Evolutionary conservation across 1,140 invertebrate genomes (phyloP).

Genomic region (Thaumatotibia leucotreta): DNA sequence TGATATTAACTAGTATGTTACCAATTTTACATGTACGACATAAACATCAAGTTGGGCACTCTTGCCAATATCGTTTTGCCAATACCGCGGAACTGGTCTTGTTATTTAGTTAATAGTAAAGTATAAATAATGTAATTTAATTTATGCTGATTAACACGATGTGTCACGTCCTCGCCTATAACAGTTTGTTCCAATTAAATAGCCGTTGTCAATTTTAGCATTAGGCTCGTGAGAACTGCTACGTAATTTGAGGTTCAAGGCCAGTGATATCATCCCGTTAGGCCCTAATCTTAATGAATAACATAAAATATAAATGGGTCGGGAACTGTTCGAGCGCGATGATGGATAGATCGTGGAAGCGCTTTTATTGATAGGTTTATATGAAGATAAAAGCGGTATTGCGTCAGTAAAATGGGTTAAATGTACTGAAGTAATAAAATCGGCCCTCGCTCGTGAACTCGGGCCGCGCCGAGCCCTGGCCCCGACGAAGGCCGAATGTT

Average conservation of each 20-base stretch:
- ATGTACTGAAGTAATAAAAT: conserved; percentile 62
- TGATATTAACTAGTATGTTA: no score
- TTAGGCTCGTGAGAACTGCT: conserved; percentile 48
- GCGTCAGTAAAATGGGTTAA: conserved; percentile 64
- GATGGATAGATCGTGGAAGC: not conserved
- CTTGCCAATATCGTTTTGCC: not conserved
- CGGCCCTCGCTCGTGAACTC: conserved; percentile 65
- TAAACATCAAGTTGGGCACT: not conserved
- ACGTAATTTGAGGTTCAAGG: conserved; percentile 22
- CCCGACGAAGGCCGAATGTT: conserved; percentile 38
- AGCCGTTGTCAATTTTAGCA: conserved; percentile 55
- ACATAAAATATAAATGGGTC: not conserved
- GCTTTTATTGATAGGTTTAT: conserved; percentile 12
- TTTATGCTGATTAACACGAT: conserved; percentile 15
- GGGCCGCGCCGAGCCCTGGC: conserved; percentile 32
- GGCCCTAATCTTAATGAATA: conserved; percentile 17
- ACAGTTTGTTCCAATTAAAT: conserved; percentile 66
- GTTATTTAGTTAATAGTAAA: not conserved
- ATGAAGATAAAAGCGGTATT: conserved; percentile 44
- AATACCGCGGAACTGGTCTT: not conserved
- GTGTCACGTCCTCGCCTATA: conserved; percentile 32
- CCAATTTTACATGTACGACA: no score
- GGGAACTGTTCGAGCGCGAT: not conserved
- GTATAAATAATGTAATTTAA: no score
- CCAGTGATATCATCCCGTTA: conserved; percentile 17